phyloP scores from a whole-genome alignment of 1,140 invertebrate genomes.

The Neodiprion virginianus region DNA sequence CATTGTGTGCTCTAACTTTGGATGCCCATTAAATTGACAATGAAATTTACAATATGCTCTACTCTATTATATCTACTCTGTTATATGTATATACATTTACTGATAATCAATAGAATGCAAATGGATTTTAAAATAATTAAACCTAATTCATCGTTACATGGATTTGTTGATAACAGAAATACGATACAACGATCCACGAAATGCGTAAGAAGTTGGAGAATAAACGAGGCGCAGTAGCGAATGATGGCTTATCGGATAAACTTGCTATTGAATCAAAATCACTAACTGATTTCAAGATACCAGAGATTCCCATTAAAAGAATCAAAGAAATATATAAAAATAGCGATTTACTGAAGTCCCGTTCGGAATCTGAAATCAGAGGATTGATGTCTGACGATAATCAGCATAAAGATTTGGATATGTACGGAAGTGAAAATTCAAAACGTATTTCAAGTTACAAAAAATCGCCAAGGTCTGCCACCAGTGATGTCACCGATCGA shows the following conservation, averaged over 20 bases:
- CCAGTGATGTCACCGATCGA: conserved; percentile 11
- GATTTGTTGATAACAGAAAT: conserved; percentile 46
- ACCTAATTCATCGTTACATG: background rate
- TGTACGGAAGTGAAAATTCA: background rate
- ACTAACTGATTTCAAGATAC: conserved; percentile 57
- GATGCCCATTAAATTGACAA: background rate
- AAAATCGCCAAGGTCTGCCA: conserved; percentile 23
- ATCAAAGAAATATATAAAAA: conserved; percentile 56
- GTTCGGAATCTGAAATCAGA: conserved; percentile 48
- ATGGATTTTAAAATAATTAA: conserved; percentile 10
- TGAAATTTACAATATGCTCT: background rate
- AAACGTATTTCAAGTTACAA: conserved; percentile 11
- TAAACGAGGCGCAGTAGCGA: conserved; percentile 40
- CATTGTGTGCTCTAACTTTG: no score
- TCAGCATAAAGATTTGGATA: conserved; percentile 20
- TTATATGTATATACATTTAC: background rate
- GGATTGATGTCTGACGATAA: conserved; percentile 33
- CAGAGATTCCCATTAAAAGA: conserved; percentile 55
- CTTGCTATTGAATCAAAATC: conserved; percentile 54
- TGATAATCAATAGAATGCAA: conserved; percentile 14
- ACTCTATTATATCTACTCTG: background rate
- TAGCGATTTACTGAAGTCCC: conserved; percentile 50
- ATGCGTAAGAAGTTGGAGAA: conserved; percentile 58
- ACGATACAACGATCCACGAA: conserved; percentile 56
- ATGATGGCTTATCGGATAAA: conserved; percentile 45